Evolutionary conservation across 2,888 invertebrate species (phyloP).

Genomic region (Meandrusa payeni): DNA sequence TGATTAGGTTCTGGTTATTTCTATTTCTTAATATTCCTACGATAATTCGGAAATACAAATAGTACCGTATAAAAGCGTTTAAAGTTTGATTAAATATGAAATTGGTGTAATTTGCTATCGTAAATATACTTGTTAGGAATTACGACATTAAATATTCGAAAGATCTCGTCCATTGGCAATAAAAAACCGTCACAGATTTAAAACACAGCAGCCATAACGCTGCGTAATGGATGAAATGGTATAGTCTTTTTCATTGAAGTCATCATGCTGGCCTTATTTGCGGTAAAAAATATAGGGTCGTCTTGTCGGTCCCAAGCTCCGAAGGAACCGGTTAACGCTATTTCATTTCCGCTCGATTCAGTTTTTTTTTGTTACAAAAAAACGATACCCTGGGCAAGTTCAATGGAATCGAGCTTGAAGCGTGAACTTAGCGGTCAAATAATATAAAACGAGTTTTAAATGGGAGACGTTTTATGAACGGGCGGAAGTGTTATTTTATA

Average conservation of each 20-base stretch:
- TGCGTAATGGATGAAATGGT: constrained; percentile 19
- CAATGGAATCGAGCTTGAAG: constrained; percentile 54
- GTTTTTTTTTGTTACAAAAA: constrained; percentile 63
- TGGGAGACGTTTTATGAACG: constrained; percentile 41
- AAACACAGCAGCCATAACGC: constrained; percentile 10
- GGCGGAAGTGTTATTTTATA: constrained; percentile 22
- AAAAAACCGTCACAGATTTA: constrained; percentile 13
- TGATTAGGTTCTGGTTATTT: no score
- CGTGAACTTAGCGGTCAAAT: constrained; percentile 39
- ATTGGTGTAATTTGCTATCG: no score
- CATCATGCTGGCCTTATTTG: constrained; percentile 34
- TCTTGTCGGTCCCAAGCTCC: constrained; percentile 50
- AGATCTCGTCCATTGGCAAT: no score
- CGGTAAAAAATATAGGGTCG: constrained; percentile 46
- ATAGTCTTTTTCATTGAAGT: constrained; percentile 22
- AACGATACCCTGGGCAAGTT: constrained; percentile 64
- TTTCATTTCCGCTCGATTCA: constrained; percentile 78
- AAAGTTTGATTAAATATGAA: no score
- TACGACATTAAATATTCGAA: no score
- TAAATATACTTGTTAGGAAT: no score
- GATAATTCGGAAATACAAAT: no score
- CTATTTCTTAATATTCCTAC: no score
- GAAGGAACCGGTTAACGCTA: constrained; percentile 73
- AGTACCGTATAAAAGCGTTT: no score
- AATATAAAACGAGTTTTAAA: constrained; percentile 31